Conservation (phyloP, 2,113 vertebrate species). For the Lagopus leucura region DNA sequence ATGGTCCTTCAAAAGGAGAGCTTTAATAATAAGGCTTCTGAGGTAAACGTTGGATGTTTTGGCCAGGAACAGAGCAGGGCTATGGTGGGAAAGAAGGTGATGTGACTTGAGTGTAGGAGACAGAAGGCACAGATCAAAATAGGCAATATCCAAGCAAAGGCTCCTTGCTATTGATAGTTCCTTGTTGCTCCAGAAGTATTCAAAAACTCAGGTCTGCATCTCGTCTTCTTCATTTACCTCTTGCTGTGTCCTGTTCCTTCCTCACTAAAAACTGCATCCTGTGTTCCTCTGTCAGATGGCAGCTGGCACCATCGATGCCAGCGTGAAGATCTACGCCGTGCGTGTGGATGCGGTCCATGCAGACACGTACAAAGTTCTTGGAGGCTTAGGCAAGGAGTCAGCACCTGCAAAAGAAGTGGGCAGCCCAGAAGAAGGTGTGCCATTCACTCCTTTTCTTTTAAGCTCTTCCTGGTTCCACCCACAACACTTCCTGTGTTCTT, state of each 20-base stretch:
- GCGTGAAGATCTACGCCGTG: constrained; percentile 94
- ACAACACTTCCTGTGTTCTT: fast-evolving
- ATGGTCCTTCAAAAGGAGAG: neutral
- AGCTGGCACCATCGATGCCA: constrained; percentile 93
- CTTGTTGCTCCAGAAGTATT: neutral
- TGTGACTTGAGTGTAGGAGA: neutral
- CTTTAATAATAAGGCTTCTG: neutral
- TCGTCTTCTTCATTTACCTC: neutral
- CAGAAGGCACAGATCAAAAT: neutral
- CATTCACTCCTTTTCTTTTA: neutral
- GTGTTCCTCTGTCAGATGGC: constrained; percentile 80
- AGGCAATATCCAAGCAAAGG: neutral
- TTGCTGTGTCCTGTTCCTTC: neutral
- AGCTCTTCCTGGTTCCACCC: neutral
- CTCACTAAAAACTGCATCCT: neutral
- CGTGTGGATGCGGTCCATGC: constrained; percentile 92
- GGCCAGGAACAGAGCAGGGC: neutral
- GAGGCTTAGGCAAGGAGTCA: constrained; percentile 84
- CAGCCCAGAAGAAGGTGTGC: constrained; percentile 47
- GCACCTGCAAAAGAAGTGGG: constrained; percentile 38
- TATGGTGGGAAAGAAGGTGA: neutral
- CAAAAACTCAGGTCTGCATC: neutral
- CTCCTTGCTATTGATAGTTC: fast-evolving
- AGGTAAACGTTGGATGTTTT: neutral
- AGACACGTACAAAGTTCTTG: constrained; percentile 90